Evolutionary conservation across 37 sponge, comb jelly and placozoan species (phyloP).

Genomic region (Spongilla lacustris): DNA sequence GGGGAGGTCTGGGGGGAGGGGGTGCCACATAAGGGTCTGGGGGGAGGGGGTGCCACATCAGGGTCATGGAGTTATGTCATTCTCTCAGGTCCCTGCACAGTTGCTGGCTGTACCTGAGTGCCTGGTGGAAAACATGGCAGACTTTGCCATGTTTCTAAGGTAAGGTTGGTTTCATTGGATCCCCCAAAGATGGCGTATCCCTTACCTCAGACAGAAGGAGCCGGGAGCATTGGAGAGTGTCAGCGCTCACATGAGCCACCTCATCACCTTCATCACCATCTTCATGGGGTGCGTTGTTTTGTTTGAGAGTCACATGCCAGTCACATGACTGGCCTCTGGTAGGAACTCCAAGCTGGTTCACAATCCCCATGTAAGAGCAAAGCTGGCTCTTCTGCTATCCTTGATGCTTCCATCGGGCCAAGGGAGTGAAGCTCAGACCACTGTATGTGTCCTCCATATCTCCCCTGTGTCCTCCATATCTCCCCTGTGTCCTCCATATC

Average conservation of each 20-base stretch:
- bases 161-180: neutral
- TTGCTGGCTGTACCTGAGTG: constrained; percentile 54
- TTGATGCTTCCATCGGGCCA: constrained; percentile 43
- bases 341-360: constrained; percentile 52
- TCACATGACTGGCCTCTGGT: neutral
- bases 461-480: too few relatives aligned
- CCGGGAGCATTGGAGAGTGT: neutral
- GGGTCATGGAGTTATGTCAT: neutral
- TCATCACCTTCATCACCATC: constrained; percentile 52
- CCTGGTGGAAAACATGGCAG: constrained; percentile 65
- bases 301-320: neutral
- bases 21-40: too few relatives aligned
- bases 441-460: too few relatives aligned
- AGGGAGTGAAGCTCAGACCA: neutral
- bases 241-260: constrained; percentile 12
- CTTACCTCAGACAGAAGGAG: constrained; percentile 34
- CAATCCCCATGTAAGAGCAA: constrained; percentile 88
- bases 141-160: constrained; percentile 55
- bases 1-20: too few relatives aligned
- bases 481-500: too few relatives aligned
- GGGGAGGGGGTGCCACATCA: too few relatives aligned
- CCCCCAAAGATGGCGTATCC: too few relatives aligned
- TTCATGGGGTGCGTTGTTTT: constrained; percentile 49
- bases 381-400: constrained; percentile 63
- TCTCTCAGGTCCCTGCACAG: constrained; percentile 24